Evolutionary conservation across 2,888 invertebrate species (phyloP), one percentile per base, ranked within the genome.

Genomic region (Xanthostigma xanthostigma): DNA sequence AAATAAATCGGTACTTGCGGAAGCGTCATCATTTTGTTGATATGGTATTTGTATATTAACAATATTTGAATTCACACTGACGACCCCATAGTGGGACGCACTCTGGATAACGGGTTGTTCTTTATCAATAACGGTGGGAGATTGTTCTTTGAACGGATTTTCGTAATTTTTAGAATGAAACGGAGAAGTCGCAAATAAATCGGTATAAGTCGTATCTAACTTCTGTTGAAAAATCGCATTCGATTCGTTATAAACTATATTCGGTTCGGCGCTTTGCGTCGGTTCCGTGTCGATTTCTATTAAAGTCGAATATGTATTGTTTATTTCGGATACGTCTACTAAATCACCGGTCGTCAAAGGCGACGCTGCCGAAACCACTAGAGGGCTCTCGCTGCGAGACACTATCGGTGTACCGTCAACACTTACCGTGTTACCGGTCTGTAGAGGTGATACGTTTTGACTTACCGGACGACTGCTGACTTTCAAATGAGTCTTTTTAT

Each of bases 1-100:
- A 61, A 54, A 36, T 58, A 64, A 11, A 60, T 66, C 45, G 61
- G 66, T 52, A 59, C 55, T 42, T 55, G 64, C 40, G 49, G 59
- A 35, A 56, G 58, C 9, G 54, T 56, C 36, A 41, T 56, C 3
- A 54, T 45, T 41, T 54, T 56, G 2, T 61, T 52, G 13, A 9
- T 52, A 36, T 9, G 59, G 52, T 14, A 58, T 52, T 53, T 60
- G 57, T 8, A 60, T 58, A 45, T 59, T 61, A 17, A 60, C 55
- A 42, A 58, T 57, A 36, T 61, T 60, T 3, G 64, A 60, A 48
- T 62, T 63, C 0, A 63, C 62, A 0, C 62, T 62, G 9, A 63
- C 62, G 2, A 57, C 58, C 11, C 59, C 59, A 48, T 59, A 65
- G 51, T 56, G 64, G 2, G 65, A 60, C 11, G 51, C 56, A 44